Conservation (phyloP, 2,797 vertebrate genomes). For the Malurus splendens region DNA sequence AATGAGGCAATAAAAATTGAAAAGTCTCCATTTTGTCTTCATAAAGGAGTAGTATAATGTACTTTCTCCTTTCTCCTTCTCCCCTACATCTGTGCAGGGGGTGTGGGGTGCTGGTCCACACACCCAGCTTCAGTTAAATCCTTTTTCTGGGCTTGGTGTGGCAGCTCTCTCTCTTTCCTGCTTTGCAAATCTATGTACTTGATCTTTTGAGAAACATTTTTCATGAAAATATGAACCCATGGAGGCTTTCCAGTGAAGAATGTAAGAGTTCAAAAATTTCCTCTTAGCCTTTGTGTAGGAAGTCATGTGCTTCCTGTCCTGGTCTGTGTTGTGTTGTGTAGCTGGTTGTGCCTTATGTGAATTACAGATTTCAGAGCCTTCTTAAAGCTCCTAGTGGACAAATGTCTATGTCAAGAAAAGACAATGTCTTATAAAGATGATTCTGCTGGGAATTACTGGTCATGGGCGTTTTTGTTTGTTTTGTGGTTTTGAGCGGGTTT, state of each 20-base stretch:
- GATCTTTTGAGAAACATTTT: background rate
- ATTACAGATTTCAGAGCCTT: background rate
- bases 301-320: background rate
- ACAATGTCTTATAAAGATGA: background rate
- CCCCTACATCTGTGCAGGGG: fast-evolving
- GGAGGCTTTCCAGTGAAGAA: background rate
- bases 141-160: background rate
- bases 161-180: background rate
- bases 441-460: background rate
- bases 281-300: background rate
- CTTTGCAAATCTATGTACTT: background rate
- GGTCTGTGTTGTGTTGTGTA: background rate
- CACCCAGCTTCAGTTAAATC: background rate
- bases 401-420: background rate
- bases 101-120: fast-evolving
- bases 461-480: no score
- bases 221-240: background rate
- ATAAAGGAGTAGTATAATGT: background rate
- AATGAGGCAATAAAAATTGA: background rate
- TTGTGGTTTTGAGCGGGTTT: background rate
- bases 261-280: background rate
- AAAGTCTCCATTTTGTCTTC: background rate
- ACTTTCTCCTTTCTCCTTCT: background rate
- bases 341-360: background rate
- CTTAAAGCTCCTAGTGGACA: background rate